phyloP scores from a whole-genome alignment of 2,113 vertebrate species.

The Vulpes ferrilata region DNA sequence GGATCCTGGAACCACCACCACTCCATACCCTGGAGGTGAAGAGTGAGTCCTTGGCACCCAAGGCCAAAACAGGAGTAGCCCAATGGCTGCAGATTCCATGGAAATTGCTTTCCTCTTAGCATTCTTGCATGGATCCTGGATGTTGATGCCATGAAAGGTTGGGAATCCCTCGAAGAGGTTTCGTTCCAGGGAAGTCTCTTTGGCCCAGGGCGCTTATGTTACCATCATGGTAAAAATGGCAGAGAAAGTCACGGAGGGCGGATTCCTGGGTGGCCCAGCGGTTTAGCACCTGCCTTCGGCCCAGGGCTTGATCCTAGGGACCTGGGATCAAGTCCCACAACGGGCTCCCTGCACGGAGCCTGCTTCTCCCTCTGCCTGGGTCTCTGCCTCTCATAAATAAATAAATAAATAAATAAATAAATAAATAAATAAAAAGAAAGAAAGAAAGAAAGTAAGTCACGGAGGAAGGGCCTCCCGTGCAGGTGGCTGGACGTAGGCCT shows the following conservation, averaged over 20 bases:
- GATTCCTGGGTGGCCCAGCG: no score
- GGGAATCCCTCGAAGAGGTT: neutral
- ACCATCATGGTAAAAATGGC: slow-evolving; percentile 3
- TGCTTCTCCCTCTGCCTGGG: no score
- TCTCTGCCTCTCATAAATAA: no score
- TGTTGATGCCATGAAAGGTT: neutral
- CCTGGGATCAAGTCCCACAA: no score
- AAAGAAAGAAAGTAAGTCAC: neutral
- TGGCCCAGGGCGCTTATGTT: neutral
- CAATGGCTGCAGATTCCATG: neutral
- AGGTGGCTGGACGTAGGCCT: neutral
- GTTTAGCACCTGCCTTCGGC: no score
- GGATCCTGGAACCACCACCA: neutral
- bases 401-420: no score
- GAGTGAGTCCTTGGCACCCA: fast-evolving
- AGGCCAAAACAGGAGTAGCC: fast-evolving
- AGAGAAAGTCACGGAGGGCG: neutral
- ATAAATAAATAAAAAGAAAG: no score
- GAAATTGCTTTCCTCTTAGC: neutral
- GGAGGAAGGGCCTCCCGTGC: neutral
- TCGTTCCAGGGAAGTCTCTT: neutral
- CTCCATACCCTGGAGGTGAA: neutral
- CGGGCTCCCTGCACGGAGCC: no score
- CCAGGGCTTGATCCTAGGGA: no score
- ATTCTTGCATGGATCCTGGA: neutral